Conservation (phyloP, 2,888 invertebrate genomes). For the Pecten maximus region DNA sequence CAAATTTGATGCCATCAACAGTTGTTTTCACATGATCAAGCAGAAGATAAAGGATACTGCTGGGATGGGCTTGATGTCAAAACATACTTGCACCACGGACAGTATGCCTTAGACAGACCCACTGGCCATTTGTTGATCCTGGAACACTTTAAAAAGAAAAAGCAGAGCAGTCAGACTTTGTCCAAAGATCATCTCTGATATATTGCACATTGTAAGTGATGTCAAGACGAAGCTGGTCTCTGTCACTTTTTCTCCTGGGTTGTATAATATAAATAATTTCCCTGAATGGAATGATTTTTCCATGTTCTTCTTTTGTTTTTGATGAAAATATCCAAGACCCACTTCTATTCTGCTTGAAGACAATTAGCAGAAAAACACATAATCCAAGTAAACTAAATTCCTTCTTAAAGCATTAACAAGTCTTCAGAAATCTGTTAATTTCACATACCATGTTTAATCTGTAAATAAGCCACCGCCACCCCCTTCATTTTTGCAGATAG, state of each 20-base stretch:
- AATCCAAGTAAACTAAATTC: not conserved
- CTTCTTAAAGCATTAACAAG: not conserved
- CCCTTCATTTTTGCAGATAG: too few species aligned
- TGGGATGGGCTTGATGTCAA: not conserved
- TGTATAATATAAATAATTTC: conserved; percentile 1
- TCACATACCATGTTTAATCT: too few species aligned
- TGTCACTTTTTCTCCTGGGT: not conserved
- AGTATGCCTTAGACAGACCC: conserved; percentile 9
- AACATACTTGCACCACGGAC: not conserved
- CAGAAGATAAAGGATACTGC: not conserved
- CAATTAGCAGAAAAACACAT: not conserved
- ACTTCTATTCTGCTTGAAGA: not conserved
- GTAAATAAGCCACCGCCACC: too few species aligned
- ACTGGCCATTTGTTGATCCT: conserved; percentile 9
- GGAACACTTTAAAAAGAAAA: not conserved
- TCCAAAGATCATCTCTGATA: not conserved
- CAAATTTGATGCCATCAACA: not conserved
- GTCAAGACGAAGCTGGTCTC: not conserved
- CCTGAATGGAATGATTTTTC: conserved; percentile 35
- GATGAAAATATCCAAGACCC: conserved; percentile 4
- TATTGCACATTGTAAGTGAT: conserved; percentile 35
- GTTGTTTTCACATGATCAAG: not conserved
- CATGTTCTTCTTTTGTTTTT: conserved; percentile 1
- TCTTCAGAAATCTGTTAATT: too few species aligned
- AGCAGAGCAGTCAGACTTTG: not conserved